Conservation (phyloP, 2,888 invertebrate genomes). For the Macaria notata region DNA sequence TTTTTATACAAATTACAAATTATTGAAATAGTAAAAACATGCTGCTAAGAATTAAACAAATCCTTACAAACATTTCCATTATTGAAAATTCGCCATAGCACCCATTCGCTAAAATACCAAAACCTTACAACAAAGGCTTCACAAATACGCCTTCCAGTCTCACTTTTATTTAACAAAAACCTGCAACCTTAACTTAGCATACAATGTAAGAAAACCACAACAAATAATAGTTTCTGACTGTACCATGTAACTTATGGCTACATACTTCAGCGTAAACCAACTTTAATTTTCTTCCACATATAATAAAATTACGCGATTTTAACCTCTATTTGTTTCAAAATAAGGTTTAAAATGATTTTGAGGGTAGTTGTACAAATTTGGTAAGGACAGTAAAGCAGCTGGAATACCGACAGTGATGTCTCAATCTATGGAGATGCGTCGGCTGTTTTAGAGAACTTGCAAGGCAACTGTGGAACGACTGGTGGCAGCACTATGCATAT, state of each 20-base stretch:
- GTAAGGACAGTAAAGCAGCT: conserved; percentile 56
- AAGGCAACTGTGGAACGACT: too few relatives aligned
- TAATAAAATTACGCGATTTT: conserved; percentile 12
- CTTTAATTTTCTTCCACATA: conserved; percentile 14
- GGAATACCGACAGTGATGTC: conserved; percentile 70
- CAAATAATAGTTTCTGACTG: conserved; percentile 76
- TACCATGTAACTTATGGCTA: conserved; percentile 70
- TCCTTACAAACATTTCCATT: conserved; percentile 3
- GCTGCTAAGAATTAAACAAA: neutral
- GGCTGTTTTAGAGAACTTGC: conserved; percentile 51
- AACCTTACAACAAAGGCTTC: conserved; percentile 20
- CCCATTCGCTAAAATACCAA: conserved; percentile 35
- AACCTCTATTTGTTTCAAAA: conserved; percentile 22
- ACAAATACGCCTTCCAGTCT: conserved; percentile 48
- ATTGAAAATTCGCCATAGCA: conserved; percentile 30
- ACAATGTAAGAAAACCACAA: conserved; percentile 74
- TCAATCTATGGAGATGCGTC: conserved; percentile 70
- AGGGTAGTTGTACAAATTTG: conserved; percentile 32
- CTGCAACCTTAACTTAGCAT: conserved; percentile 62
- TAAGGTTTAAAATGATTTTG: conserved; percentile 14
- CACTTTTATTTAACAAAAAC: conserved; percentile 61
- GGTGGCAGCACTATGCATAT: too few relatives aligned
- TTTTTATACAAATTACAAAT: too few relatives aligned
- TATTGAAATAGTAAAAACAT: too few relatives aligned
- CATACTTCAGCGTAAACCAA: conserved; percentile 57